Conservation (phyloP, 2,797 vertebrate genomes). For the Tinamus major region DNA sequence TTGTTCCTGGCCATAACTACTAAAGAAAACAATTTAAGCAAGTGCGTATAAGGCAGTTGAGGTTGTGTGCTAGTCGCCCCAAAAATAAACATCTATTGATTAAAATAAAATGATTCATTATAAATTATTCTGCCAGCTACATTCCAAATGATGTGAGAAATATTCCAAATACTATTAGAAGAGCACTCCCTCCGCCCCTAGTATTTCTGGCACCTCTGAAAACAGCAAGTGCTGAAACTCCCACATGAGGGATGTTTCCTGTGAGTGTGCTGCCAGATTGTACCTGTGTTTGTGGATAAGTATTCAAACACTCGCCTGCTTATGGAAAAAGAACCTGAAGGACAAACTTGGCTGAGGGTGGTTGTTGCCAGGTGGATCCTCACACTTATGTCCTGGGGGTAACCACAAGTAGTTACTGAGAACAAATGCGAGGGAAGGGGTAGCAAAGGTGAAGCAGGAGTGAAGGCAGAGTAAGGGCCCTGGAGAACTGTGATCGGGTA, state of each 20-base stretch:
- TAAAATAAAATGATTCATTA: slow-evolving; percentile 46
- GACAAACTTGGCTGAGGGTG: neutral
- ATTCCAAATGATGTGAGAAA: slow-evolving; percentile 67
- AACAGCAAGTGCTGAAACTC: slow-evolving; percentile 66
- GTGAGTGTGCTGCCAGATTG: slow-evolving; percentile 49
- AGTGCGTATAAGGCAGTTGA: neutral
- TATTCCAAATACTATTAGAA: slow-evolving; percentile 59
- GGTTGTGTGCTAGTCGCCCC: slow-evolving; percentile 6
- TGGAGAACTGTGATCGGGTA: neutral
- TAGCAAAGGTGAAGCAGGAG: neutral
- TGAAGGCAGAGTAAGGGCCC: neutral
- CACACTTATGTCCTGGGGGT: neutral
- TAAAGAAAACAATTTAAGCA: neutral
- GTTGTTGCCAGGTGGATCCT: slow-evolving; percentile 39
- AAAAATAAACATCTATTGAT: slow-evolving; percentile 44
- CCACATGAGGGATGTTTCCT: slow-evolving; percentile 58
- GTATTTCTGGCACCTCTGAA: slow-evolving; percentile 68
- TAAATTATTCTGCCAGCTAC: slow-evolving; percentile 54
- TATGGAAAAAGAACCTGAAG: slow-evolving; percentile 27
- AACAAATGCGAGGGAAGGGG: neutral
- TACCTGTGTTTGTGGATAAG: slow-evolving; percentile 55
- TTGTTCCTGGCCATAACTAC: neutral
- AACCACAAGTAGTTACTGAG: neutral
- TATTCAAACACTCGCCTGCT: slow-evolving; percentile 38
- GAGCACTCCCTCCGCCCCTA: slow-evolving; percentile 34